A percentile compares a stretch with the other conserved stretches of the same genome.
Evolutionary conservation across 2,113 vertebrate genomes (phyloP).

Genomic region (Indri indri): DNA sequence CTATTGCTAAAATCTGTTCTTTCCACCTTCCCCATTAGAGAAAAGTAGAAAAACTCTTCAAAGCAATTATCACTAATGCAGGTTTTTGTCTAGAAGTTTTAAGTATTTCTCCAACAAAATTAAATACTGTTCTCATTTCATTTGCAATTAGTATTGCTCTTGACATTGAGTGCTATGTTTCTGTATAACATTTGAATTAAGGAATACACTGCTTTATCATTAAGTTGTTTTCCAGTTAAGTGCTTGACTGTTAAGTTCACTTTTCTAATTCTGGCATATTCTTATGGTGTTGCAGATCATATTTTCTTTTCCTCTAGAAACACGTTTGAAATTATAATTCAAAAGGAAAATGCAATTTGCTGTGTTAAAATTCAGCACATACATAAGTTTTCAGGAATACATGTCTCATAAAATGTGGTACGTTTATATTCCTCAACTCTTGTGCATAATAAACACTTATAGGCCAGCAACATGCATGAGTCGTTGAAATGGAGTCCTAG

Average conservation of each 20-base stretch:
- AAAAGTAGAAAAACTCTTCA: not conserved
- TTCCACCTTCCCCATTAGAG: not conserved
- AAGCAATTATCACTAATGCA: not conserved
- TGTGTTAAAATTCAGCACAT: not conserved
- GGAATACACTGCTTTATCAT: not conserved
- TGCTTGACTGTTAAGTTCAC: not conserved
- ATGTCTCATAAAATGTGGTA: not conserved
- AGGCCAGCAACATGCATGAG: not conserved
- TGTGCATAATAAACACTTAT: not conserved
- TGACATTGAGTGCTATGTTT: not conserved
- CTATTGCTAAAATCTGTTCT: not conserved
- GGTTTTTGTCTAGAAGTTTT: not conserved
- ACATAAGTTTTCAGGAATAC: not conserved
- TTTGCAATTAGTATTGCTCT: not conserved
- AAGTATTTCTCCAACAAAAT: not conserved
- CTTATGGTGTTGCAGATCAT: not conserved
- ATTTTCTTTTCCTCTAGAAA: constrained; percentile 32
- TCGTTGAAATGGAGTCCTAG: not conserved
- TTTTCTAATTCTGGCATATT: not conserved
- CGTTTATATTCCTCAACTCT: not conserved
- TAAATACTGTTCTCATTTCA: not conserved
- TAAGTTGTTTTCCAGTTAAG: constrained; percentile 7
- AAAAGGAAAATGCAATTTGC: constrained; percentile 16
- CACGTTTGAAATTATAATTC: constrained; percentile 28
- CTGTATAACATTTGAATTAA: not conserved